These are phyloP conservation scores for Allolobophora icterica DNA, from an alignment of 2,888 invertebrate genomes.

Conservation along the genomic window DNA sequence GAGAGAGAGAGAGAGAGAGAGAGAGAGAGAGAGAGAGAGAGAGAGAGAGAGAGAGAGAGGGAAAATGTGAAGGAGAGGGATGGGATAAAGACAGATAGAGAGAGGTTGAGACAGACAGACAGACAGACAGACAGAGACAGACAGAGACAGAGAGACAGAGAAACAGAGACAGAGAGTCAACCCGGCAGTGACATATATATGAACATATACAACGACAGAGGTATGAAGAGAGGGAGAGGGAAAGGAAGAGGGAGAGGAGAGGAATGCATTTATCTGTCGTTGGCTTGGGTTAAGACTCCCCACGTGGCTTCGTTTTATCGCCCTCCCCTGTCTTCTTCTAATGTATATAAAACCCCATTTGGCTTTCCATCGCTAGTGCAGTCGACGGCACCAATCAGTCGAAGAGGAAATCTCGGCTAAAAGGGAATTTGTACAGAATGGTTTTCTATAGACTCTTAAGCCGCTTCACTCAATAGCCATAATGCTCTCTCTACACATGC, in stretches of 20 bases:
- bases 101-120: background rate
- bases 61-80: too few relatives aligned
- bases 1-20: constrained; percentile 25
- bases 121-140: constrained; percentile 25
- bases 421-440: background rate
- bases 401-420: background rate
- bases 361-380: background rate
- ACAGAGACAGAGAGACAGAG: constrained; percentile 11
- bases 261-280: too few relatives aligned
- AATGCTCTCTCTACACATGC: background rate
- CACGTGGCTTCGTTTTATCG: too few relatives aligned
- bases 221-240: too few relatives aligned
- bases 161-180: background rate
- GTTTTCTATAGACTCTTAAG: background rate
- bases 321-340: background rate
- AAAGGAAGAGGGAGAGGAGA: background rate
- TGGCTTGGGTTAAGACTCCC: too few relatives aligned
- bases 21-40: background rate
- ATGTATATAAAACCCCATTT: background rate
- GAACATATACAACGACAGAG: background rate
- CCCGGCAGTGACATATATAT: background rate
- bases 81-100: constrained; percentile 28
- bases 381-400: background rate
- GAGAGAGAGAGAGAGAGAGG: background rate
- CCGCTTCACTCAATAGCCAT: background rate